Evolutionary conservation across 1,140 invertebrate genomes (phyloP).

Genomic region (Drosophila azteca): DNA sequence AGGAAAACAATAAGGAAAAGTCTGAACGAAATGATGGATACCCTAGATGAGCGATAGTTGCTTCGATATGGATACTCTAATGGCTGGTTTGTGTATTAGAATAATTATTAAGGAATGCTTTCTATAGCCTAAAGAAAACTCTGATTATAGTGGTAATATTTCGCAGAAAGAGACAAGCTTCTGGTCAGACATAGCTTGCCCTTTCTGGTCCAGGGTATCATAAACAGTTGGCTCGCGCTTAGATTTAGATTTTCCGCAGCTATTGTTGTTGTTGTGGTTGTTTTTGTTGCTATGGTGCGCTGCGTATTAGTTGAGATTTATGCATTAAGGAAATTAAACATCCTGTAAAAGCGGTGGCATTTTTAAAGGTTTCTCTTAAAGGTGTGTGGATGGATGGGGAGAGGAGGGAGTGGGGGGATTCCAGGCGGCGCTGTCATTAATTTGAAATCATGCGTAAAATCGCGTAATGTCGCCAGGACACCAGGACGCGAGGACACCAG

Average conservation of each 20-base stretch:
- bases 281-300: constrained; percentile 30
- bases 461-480: constrained; percentile 70
- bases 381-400: constrained; percentile 13
- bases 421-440: constrained; percentile 64
- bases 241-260: constrained; percentile 56
- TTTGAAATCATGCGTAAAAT: constrained; percentile 82
- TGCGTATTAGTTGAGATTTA: constrained; percentile 81
- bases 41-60: too few relatives aligned
- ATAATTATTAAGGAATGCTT: too few relatives aligned
- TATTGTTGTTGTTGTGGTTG: constrained; percentile 53
- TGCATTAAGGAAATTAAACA: constrained; percentile 84
- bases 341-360: constrained; percentile 54
- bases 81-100: too few relatives aligned
- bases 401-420: constrained; percentile 4
- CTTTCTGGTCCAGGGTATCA: too few relatives aligned
- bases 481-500: not conserved
- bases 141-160: too few relatives aligned
- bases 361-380: constrained; percentile 49
- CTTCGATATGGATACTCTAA: too few relatives aligned
- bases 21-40: too few relatives aligned
- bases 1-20: constrained; percentile 29
- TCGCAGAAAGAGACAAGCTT: too few relatives aligned
- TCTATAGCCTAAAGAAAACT: too few relatives aligned
- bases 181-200: too few relatives aligned
- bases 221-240: constrained; percentile 31